Conservation (phyloP, 2,888 invertebrate genomes). For the Criorhina ranunculi region DNA sequence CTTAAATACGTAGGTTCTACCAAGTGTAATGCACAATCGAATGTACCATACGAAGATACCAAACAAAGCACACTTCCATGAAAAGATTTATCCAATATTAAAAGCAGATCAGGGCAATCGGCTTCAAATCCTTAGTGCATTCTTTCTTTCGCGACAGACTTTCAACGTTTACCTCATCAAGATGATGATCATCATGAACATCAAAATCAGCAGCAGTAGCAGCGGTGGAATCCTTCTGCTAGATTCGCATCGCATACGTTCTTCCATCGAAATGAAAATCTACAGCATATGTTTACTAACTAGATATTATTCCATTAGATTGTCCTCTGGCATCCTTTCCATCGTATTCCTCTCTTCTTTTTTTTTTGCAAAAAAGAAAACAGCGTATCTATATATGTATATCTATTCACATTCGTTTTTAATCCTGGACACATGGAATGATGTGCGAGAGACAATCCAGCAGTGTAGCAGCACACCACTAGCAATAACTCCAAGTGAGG, state of each 20-base stretch:
- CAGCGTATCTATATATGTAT: too few species aligned
- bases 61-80: too few species aligned
- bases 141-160: constrained; percentile 30
- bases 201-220: constrained; percentile 16
- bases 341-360: constrained; percentile 19
- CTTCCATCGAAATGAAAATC: constrained; percentile 59
- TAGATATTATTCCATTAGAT: constrained; percentile 73
- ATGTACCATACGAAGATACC: too few species aligned
- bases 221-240: constrained; percentile 38
- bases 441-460: constrained; percentile 70
- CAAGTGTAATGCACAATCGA: too few species aligned
- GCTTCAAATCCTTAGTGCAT: not conserved
- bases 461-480: constrained; percentile 18
- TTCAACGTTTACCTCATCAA: constrained; percentile 51
- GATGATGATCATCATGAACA: constrained; percentile 37
- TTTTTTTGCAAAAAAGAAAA: constrained; percentile 22
- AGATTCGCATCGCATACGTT: constrained; percentile 36
- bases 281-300: constrained; percentile 71
- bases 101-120: too few species aligned
- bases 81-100: too few species aligned
- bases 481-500: constrained; percentile 43
- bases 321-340: constrained; percentile 44
- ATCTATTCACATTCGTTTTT: constrained; percentile 54
- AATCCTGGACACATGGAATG: constrained; percentile 71
- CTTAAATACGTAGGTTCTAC: too few species aligned